Conservation (phyloP, 2,888 invertebrate species). For the Morpho achilles region DNA sequence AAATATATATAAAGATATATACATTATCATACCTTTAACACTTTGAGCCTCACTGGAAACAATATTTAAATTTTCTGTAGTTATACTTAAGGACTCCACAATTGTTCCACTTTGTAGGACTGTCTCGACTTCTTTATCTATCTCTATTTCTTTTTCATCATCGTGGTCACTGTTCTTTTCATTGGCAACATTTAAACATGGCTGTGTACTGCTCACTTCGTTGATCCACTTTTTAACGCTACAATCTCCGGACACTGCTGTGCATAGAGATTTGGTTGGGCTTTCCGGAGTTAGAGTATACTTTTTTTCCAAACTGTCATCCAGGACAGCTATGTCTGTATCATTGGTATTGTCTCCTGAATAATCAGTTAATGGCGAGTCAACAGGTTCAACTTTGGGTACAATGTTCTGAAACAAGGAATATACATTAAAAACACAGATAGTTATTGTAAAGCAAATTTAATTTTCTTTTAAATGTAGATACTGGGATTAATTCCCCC, state of each 20-base stretch:
- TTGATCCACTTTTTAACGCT: slow-evolving; percentile 60
- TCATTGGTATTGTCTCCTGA: slow-evolving; percentile 68
- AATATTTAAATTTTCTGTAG: slow-evolving; percentile 63
- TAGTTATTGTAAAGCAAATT: no score
- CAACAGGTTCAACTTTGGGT: slow-evolving; percentile 64
- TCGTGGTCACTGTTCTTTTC: slow-evolving; percentile 49
- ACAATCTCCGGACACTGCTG: slow-evolving; percentile 38
- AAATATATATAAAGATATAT: no score
- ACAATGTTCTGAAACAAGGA: slow-evolving; percentile 52
- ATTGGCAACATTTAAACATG: slow-evolving; percentile 48
- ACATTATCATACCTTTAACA: slow-evolving; percentile 48
- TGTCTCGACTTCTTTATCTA: slow-evolving; percentile 72
- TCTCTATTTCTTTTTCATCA: slow-evolving; percentile 64
- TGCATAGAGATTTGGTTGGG: slow-evolving; percentile 41
- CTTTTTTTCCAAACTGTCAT: slow-evolving; percentile 55
- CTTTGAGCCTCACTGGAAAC: slow-evolving; percentile 61
- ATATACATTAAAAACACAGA: background rate
- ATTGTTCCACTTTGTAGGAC: slow-evolving; percentile 71
- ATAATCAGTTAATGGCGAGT: slow-evolving; percentile 64
- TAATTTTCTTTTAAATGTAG: no score
- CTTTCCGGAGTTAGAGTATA: slow-evolving; percentile 43
- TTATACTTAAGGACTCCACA: slow-evolving; percentile 67
- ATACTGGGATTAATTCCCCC: no score
- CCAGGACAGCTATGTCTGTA: slow-evolving; percentile 58
- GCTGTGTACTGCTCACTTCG: slow-evolving; percentile 71